phyloP scores from a whole-genome alignment of 2,888 invertebrate genomes.

The Liposcelis brunnea region DNA sequence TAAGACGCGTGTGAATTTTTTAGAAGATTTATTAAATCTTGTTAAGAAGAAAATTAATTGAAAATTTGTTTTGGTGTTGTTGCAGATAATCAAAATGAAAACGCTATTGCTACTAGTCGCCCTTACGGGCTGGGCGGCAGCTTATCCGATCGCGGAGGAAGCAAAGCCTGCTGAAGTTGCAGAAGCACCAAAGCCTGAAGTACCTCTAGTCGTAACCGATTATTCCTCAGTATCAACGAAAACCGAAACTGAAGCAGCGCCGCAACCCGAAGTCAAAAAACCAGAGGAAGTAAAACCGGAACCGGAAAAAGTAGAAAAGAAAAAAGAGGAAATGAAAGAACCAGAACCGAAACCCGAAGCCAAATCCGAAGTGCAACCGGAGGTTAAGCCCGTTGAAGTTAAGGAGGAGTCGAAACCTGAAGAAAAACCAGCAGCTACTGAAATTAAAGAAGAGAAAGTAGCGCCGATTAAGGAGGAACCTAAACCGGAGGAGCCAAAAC shows the following conservation, averaged over 20 bases:
- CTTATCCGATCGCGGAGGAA: slow-evolving; percentile 43
- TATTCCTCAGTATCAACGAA: slow-evolving; percentile 23
- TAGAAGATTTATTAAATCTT: no score
- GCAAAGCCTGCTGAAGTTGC: slow-evolving; percentile 10
- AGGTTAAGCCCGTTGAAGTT: slow-evolving; percentile 10
- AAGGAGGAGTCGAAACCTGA: slow-evolving; percentile 11
- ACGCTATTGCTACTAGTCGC: slow-evolving; percentile 38
- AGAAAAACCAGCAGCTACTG: slow-evolving; percentile 11
- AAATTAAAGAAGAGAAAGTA: slow-evolving; percentile 13
- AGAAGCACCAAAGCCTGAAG: slow-evolving; percentile 16
- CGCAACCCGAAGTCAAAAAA: slow-evolving; percentile 16
- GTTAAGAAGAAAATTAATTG: no score
- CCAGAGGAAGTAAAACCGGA: slow-evolving; percentile 10
- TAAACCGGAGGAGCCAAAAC: slow-evolving; percentile 11
- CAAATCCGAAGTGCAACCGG: slow-evolving; percentile 12
- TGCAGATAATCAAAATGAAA: slow-evolving; percentile 36
- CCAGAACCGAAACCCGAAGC: slow-evolving; percentile 15
- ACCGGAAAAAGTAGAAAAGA: slow-evolving; percentile 12
- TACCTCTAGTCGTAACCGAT: slow-evolving; percentile 27
- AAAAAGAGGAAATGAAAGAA: slow-evolving; percentile 15
- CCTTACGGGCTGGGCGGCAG: slow-evolving; percentile 34
- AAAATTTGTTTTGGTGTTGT: not conserved
- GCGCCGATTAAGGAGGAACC: slow-evolving; percentile 13
- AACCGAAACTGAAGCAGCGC: slow-evolving; percentile 10
- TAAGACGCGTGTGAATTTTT: no score